Conservation (phyloP, 2,113 vertebrate species). For the Otocyon megalotis region DNA sequence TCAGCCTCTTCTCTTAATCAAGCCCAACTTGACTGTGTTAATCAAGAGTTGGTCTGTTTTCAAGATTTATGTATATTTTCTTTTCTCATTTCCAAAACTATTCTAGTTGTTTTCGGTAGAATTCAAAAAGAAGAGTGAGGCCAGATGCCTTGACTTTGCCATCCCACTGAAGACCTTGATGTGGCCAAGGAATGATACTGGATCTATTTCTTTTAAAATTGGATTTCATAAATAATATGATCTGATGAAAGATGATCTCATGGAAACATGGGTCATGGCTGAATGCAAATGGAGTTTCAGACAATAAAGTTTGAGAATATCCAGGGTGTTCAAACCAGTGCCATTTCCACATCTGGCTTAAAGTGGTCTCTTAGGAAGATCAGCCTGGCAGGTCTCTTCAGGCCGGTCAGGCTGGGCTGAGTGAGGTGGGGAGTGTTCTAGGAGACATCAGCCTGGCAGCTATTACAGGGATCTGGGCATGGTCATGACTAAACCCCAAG, state of each 20-base stretch:
- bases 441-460: not conserved
- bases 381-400: not conserved
- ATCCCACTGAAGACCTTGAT: conserved; percentile 3
- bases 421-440: not conserved
- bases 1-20: not conserved
- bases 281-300: conserved; percentile 52
- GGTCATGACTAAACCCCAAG: not conserved
- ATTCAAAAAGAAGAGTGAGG: conserved; percentile 19
- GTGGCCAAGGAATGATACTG: conserved; percentile 21
- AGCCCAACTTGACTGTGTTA: not conserved
- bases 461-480: not conserved
- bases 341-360: conserved; percentile 3
- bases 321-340: not conserved
- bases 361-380: not conserved
- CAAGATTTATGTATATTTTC: conserved; percentile 53
- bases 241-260: conserved; percentile 62
- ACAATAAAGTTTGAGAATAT: conserved; percentile 33
- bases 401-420: too few relatives aligned
- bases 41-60: conserved; percentile 20
- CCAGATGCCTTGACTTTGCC: conserved; percentile 25
- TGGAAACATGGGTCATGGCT: conserved; percentile 49
- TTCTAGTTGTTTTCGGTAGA: conserved; percentile 12
- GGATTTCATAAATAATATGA: conserved; percentile 57
- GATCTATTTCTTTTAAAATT: conserved; percentile 59
- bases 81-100: conserved; percentile 41